Percentiles rank a stretch among this genome's conserved stretches.
These are phyloP conservation scores for Presbytis comata DNA, from an alignment of 2,797 vertebrate genomes.

Conservation along the genomic window DNA sequence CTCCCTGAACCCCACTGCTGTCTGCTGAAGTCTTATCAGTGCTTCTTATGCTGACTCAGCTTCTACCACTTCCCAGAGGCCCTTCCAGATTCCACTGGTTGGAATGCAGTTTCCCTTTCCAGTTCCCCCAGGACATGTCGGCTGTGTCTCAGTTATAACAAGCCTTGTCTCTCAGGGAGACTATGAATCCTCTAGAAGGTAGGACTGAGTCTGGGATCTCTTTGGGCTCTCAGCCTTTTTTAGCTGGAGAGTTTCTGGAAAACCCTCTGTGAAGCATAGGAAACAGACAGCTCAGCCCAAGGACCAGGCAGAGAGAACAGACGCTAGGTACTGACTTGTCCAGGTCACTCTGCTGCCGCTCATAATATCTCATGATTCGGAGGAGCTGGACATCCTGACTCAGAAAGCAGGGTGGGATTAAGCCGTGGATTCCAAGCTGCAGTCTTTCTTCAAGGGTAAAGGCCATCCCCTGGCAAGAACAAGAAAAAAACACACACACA, in stretches of 20 bases:
- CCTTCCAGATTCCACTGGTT: not conserved
- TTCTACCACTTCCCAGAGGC: not conserved
- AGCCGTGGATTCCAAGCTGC: slow-evolving; percentile 97
- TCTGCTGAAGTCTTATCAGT: not conserved
- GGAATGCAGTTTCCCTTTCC: not conserved
- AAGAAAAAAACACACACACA: not conserved
- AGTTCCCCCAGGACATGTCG: not conserved
- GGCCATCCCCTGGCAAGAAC: slow-evolving; percentile 93
- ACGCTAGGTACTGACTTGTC: slow-evolving; percentile 89
- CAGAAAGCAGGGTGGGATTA: slow-evolving; percentile 97
- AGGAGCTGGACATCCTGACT: slow-evolving; percentile 97
- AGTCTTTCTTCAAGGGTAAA: slow-evolving; percentile 96
- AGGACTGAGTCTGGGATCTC: not conserved
- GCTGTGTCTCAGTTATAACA: not conserved
- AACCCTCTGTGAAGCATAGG: not conserved
- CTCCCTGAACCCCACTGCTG: not conserved
- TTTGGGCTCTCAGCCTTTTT: not conserved
- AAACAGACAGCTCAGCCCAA: not conserved
- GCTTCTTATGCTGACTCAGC: not conserved
- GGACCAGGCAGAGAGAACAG: not conserved
- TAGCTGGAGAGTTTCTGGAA: not conserved
- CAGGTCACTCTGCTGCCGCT: slow-evolving; percentile 91
- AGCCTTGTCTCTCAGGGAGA: not conserved
- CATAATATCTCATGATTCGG: slow-evolving; percentile 96
- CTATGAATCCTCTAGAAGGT: not conserved